Base-by-base conservation (phyloP, 30 jellyfish, hydroid and myxozoan genomes). In the Morbakka virulenta region DNA sequence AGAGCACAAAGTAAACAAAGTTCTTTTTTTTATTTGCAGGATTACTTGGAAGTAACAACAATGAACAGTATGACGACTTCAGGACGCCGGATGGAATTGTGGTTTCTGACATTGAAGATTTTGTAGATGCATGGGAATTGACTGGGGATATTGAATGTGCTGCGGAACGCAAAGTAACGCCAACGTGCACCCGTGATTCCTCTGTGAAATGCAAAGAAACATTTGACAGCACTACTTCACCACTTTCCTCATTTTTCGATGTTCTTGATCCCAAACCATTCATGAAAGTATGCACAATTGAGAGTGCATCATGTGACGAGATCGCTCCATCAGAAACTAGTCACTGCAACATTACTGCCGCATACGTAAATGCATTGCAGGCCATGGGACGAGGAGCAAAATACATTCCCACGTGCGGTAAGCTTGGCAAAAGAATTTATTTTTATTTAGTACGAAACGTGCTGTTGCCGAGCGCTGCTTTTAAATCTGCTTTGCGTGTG, bases 31-130 rank as follows among this genome's bases (percentile, higher is more conserved):
- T 71, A 31, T 23, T 48, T 26, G 0, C 34, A 92, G 99, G 99
- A 2, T 63, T 93, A 27, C 94, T 93, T 35, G 99, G 99, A 74
- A 93, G 96, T 20, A 78, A 80, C 94, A 93, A 93, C 91, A 74
- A 86, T 78, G 99, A 93, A 49, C 29, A 53, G 0, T 93, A 66
- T 76, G 99, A 93, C 51, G 99, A 93, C 47, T 74, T 82, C 82
- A 93, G 62, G 47, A 67, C 76, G 31, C 97, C 99, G 20, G 72
- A 70, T 84, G 95, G 95, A 82, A 73, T 52, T 14, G 81, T 93
- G 78, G 79, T 96, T 24, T 66, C 63, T 51, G 73, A 88, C 24
- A 88, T 87, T n/a, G 20, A 79, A 31, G 85, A 93, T 51, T 85
- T 93, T 61, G 87, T 76, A 26, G 82, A 85, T 82, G 83, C 96